Evolutionary conservation across 2,888 invertebrate genomes (phyloP), one percentile per base, ranked within the genome.

Genomic region (Drosophila anomalata): DNA sequence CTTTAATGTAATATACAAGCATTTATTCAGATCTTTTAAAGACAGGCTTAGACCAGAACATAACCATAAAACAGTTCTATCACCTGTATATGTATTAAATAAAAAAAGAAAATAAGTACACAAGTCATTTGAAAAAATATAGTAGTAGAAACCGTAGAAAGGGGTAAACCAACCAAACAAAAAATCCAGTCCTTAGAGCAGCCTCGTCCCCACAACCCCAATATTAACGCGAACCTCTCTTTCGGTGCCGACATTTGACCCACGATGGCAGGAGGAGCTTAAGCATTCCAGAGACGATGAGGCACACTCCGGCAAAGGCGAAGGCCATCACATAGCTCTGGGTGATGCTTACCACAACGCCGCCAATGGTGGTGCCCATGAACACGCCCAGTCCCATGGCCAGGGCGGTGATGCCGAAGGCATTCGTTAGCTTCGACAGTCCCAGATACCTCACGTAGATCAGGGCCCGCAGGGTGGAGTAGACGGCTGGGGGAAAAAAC

Each of bases 361-460:
- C 92, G 20, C 91, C 92, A n/a, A 92, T 12, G 3, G 92, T 91
- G 17, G 92, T 88, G 51, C 96, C 96, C 44, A 95, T 91, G 9
- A 95, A 93, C 0, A 95, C 95, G 1, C 95, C 95, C 48, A 95
- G 85, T 4, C 96, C 96, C 93, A 96, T 96, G 86, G 95, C 95
- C 78, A 97, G 92, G 50, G 96, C 92, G 11, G 95, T 92, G 29
- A 97, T 91, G 17, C 96, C 96, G 90, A 96, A 96, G 24, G 96
- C 95, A 90, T 96, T 96, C 14, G 96, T 96, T 68, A 97, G 91
- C 83, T 94, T 95, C 71, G 96, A 95, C 75, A 96, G 91, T 0
- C 96, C 96, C 57, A 96, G 89, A 17, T 96, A 92, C 78, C 96
- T 95, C 7, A 96, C 96, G 60, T 96, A 93, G 55, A 97, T 93